These are phyloP conservation scores for Enoplosus armatus DNA, from an alignment of 2,797 vertebrate genomes.

Conservation along the genomic window DNA sequence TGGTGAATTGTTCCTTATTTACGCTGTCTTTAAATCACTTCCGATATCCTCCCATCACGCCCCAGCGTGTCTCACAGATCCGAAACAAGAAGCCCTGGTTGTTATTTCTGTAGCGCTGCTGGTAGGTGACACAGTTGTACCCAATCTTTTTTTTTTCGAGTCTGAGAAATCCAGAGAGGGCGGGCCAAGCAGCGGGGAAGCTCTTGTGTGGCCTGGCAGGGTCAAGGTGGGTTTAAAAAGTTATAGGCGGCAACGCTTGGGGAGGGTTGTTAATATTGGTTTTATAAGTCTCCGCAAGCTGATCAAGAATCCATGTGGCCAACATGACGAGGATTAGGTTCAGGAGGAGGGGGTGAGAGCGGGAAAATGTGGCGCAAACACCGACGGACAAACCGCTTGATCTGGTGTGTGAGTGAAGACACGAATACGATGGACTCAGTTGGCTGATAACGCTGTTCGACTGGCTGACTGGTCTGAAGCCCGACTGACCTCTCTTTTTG, in stretches of 20 bases:
- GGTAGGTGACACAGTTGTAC: constrained; percentile 41
- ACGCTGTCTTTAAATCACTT: neutral
- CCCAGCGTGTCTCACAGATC: neutral
- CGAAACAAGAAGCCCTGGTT: neutral
- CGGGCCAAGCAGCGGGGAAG: constrained; percentile 32
- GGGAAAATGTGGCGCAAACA: constrained; percentile 20
- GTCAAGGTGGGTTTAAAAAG: constrained; percentile 63
- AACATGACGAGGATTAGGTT: constrained; percentile 61
- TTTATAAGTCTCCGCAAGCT: constrained; percentile 62
- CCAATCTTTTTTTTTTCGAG: neutral
- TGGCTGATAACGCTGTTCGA: constrained; percentile 3
- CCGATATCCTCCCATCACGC: neutral
- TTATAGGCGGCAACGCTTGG: constrained; percentile 23
- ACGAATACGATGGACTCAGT: neutral
- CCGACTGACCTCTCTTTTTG: neutral
- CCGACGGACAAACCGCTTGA: neutral
- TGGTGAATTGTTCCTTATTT: neutral
- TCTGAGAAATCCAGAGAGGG: constrained; percentile 21
- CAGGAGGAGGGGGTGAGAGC: constrained; percentile 22
- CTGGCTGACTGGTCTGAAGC: neutral
- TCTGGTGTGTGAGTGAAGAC: constrained; percentile 7
- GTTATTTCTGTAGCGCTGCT: constrained; percentile 10
- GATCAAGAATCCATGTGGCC: constrained; percentile 59
- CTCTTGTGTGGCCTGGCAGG: constrained; percentile 42
- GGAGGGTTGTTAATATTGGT: constrained; percentile 46